Evolutionary conservation across 2,113 vertebrate species (phyloP).

Genomic region (Bombycilla garrulus): DNA sequence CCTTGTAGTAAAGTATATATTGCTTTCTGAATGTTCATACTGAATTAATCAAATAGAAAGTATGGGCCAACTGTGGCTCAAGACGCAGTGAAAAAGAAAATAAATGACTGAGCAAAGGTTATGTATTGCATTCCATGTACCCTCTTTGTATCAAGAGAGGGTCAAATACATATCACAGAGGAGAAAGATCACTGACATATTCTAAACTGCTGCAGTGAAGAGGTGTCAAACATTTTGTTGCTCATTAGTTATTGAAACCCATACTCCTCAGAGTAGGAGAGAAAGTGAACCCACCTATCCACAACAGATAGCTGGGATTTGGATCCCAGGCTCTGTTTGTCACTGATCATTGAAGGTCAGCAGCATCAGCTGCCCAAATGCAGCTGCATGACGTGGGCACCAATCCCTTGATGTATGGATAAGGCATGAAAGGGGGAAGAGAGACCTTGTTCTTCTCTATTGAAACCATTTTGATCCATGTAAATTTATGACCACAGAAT

Average conservation of each 20-base stretch:
- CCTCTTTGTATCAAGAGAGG: not conserved
- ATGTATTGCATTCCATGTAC: not conserved
- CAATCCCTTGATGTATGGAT: not conserved
- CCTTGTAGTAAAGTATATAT: not conserved
- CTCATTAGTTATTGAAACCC: not conserved
- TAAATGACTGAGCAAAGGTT: not conserved
- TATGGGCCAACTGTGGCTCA: not conserved
- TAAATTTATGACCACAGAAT: not conserved
- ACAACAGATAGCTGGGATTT: not conserved
- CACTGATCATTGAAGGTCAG: not conserved
- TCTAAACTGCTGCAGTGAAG: not conserved
- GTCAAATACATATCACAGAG: not conserved
- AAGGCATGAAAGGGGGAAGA: not conserved
- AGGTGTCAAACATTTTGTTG: not conserved
- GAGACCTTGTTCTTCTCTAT: fast-evolving
- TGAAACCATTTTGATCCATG: not conserved
- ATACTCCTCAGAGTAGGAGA: not conserved
- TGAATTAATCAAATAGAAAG: not conserved
- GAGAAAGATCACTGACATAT: not conserved
- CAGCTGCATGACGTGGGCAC: not conserved
- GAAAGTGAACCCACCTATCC: not conserved
- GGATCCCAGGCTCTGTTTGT: not conserved
- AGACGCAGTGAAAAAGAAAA: not conserved
- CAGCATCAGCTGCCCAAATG: not conserved
- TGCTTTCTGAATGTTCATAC: not conserved